Conservation (phyloP, 2,888 invertebrate species). For the Dimorphilus gyrociliatus region DNA sequence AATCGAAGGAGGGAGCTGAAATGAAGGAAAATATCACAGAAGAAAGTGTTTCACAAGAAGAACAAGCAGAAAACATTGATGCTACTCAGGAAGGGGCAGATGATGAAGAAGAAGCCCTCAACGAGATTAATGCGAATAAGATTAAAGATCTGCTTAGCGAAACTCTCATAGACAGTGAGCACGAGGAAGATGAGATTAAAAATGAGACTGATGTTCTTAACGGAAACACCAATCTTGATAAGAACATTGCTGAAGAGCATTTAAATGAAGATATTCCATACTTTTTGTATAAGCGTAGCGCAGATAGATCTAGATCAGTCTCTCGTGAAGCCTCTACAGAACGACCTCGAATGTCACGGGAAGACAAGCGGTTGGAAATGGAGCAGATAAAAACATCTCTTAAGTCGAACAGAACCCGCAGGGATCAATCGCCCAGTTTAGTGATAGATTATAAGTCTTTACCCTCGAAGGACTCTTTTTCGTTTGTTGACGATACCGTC, state of each 20-base stretch:
- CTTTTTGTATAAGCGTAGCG: slow-evolving; percentile 23
- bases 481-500: slow-evolving; percentile 34
- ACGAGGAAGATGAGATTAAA: background rate
- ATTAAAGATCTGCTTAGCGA: background rate
- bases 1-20: slow-evolving; percentile 1
- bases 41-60: slow-evolving; percentile 5
- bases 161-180: too few species aligned
- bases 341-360: slow-evolving; percentile 1
- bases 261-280: slow-evolving; percentile 33
- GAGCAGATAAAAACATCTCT: slow-evolving; percentile 11
- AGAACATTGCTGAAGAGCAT: too few species aligned
- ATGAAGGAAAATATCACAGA: slow-evolving; percentile 1
- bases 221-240: background rate
- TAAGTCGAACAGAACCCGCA: too few species aligned
- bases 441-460: slow-evolving; percentile 11
- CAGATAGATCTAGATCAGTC: too few species aligned
- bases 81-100: slow-evolving; percentile 1
- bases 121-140: too few species aligned
- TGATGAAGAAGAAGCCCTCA: slow-evolving; percentile 4
- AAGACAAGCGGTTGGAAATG: slow-evolving; percentile 7
- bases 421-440: too few species aligned
- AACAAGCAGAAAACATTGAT: slow-evolving; percentile 3
- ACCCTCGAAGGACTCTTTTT: slow-evolving; percentile 29
- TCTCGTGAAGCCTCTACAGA: too few species aligned
- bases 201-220: background rate